Base-by-base conservation (phyloP, 1,140 invertebrate species). In the Tetragnatha versicolor region DNA sequence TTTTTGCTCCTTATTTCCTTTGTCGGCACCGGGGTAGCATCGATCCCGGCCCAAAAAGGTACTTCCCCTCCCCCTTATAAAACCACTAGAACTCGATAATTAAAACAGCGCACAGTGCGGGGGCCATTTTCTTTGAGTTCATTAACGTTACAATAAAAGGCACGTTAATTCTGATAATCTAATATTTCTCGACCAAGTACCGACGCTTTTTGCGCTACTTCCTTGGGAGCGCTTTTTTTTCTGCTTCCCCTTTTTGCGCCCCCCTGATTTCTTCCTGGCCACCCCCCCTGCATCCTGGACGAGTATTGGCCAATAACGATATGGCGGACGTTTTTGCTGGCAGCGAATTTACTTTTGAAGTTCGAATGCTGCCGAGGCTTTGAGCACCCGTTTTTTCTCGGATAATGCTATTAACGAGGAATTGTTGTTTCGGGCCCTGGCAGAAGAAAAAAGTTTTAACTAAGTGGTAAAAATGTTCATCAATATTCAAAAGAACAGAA, bases 91-190 rank as follows among this genome's bases (percentile, higher is more conserved):
- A 77, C 73, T 55, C 61, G 73, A 77, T 77, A 77, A 77, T 77
- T 77, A 77, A 77, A 77, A 77, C 73, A 77, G 60, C 66, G 73
- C 73, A 55, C 73, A 39, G 33, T 31, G 14, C 33, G 20, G 58
- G 55, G 29, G 25, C 60, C 73, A 66, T 77, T 66, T 77, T 77
- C 73, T 77, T 77, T 77, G 73, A 77, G 53, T 77, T 77, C 73
- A 77, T 77, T 77, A 77, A 77, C 60, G 73, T 49, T 55, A 63
- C 73, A 77, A 77, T 77, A 77, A 77, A 77, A 66, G 73, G 60
- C 73, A 70, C 61, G 73, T 77, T 77, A 77, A 77, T 77, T 77
- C 73, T 77, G 73, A 77, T 77, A 77, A 77, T 77, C 73, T 77
- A 77, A 77, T 77, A 77, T 77, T 77, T 77, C 73, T 49, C 60